Evolutionary conservation across 2,113 vertebrate species (phyloP), one percentile per base, ranked within the genome.

Genomic region (Macaca nemestrina): DNA sequence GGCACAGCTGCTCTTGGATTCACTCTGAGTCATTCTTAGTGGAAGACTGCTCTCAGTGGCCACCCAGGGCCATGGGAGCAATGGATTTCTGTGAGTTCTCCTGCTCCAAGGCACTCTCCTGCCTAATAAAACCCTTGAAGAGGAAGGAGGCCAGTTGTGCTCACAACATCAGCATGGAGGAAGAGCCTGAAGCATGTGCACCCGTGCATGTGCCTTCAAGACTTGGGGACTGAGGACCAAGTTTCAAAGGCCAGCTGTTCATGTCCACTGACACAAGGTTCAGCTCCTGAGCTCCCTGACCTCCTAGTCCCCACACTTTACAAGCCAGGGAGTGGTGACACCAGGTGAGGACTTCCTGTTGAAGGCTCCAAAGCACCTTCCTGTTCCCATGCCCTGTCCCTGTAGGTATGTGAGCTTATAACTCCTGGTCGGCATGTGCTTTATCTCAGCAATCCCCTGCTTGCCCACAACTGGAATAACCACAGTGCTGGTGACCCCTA

Each of bases 31-130:
- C 4, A 0, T 32, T 8, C 35, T 55, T 48, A 35, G 57, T 13
- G 12, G 40, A n/a, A 40, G 64, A 25, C 16, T 59, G 70, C 25
- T 6, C 27, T 79, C 27, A 64, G 86, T 20, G n/a, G 57, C 57
- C 0, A 0, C 8, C 50, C 35, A 17, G 16, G 81, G 30, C n/a
- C 75, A 8, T 1, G 22, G n/a, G 57, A 76, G 35, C 81, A 25
- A 40, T 0, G 18, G 59, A 38, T 38, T 59, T 40, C 45, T 61
- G n/a, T 9, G 6, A 35, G 57, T 18, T 76, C 72, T 48, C 14
- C 20, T 35, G 1, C 18, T 11, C 6, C 14, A 3, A 17, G 1
- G 23, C 0, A 3, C 20, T 27, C 20, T 35, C 75, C 35, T 76
- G 25, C 22, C 38, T 3, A 43, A 32, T 17, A 17, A 88, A 73